A percentile compares a stretch with the other conserved stretches of the same genome.
phyloP scores from a whole-genome alignment of 2,113 vertebrate genomes.

The Vireo altiloquus region DNA sequence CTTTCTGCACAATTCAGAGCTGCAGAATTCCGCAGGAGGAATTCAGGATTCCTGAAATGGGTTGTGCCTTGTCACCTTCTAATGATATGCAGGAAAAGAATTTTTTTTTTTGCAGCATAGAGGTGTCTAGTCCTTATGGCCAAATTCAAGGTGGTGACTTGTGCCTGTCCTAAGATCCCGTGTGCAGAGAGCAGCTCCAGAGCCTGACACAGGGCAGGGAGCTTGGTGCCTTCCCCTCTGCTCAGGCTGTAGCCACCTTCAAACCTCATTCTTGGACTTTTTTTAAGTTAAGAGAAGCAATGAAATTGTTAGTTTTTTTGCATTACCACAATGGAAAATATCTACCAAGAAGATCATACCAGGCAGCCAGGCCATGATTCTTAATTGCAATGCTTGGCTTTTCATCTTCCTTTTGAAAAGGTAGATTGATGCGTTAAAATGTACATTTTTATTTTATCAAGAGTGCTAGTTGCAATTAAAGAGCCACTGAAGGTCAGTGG shows the following conservation, averaged over 20 bases:
- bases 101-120: neutral
- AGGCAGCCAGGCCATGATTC: neutral
- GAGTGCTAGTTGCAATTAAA: neutral
- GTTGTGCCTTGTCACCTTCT: neutral
- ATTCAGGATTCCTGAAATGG: neutral
- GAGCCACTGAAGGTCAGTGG: conserved; percentile 16
- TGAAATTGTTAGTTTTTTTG: neutral
- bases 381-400: neutral
- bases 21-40: neutral
- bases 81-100: neutral
- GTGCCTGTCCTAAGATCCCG: neutral
- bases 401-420: conserved; percentile 21
- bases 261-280: neutral
- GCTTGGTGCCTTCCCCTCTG: neutral
- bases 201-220: neutral
- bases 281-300: neutral
- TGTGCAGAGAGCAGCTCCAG: neutral
- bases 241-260: neutral
- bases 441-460: conserved; percentile 36
- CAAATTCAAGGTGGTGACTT: neutral
- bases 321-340: neutral
- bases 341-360: neutral
- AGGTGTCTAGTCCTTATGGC: neutral
- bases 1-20: neutral
- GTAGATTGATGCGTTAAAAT: conserved; percentile 8